These are phyloP conservation scores for Noctua janthe DNA, from an alignment of 2,888 invertebrate genomes.

Conservation along the genomic window DNA sequence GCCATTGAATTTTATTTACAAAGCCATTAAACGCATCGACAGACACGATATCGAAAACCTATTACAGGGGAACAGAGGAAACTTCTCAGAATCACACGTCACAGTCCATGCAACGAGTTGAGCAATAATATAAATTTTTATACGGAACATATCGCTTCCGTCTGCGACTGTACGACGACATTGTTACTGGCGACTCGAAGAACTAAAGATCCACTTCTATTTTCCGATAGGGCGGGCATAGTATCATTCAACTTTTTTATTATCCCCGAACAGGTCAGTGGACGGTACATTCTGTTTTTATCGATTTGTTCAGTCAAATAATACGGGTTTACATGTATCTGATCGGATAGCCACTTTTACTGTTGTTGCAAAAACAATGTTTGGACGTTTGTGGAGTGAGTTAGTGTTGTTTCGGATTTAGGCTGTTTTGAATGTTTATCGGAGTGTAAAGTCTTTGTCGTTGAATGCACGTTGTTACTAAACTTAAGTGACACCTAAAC, in stretches of 20 bases:
- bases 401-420: slow-evolving; percentile 5
- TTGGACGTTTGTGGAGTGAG: slow-evolving; percentile 33
- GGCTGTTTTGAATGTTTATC: slow-evolving; percentile 12
- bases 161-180: slow-evolving; percentile 77
- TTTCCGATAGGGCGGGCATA: slow-evolving; percentile 87
- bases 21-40: slow-evolving; percentile 35
- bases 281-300: slow-evolving; percentile 71
- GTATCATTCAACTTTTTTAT: slow-evolving; percentile 89
- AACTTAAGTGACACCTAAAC: background rate
- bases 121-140: slow-evolving; percentile 65
- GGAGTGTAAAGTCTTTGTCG: background rate
- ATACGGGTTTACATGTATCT: slow-evolving; percentile 64
- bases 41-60: slow-evolving; percentile 42
- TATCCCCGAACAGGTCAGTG: slow-evolving; percentile 85
- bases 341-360: slow-evolving; percentile 52
- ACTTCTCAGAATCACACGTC: slow-evolving; percentile 48
- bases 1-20: slow-evolving; percentile 29
- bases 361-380: slow-evolving; percentile 59
- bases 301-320: slow-evolving; percentile 72
- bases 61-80: slow-evolving; percentile 25
- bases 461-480: background rate
- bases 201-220: slow-evolving; percentile 87
- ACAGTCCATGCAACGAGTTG: slow-evolving; percentile 54
- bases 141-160: slow-evolving; percentile 69
- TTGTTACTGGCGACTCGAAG: slow-evolving; percentile 83